Evolutionary conservation across 2,888 invertebrate species (phyloP).

Genomic region (Coecobrya sp.): DNA sequence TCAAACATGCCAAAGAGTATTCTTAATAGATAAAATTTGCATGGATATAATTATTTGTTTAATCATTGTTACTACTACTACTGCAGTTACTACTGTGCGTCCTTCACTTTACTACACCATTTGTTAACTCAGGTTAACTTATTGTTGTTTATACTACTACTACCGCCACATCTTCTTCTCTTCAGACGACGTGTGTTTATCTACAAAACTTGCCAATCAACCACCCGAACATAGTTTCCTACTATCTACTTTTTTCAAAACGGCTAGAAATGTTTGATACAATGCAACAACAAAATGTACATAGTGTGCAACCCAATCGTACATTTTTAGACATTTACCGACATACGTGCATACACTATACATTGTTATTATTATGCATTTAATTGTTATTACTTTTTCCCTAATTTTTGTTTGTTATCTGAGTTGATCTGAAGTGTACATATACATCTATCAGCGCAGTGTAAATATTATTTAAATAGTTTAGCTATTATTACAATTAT

Average conservation of each 20-base stretch:
- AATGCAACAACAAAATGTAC: slow-evolving; percentile 32
- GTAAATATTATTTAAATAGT: slow-evolving; percentile 20
- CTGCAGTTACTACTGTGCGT: slow-evolving; percentile 37
- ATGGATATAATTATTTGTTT: slow-evolving; percentile 17
- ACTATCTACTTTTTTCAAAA: slow-evolving; percentile 22
- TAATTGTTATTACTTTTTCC: slow-evolving; percentile 20
- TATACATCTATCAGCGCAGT: background rate
- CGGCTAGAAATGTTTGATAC: slow-evolving; percentile 33
- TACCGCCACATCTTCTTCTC: slow-evolving; percentile 29
- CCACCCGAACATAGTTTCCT: slow-evolving; percentile 4
- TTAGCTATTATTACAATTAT: background rate
- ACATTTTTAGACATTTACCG: background rate
- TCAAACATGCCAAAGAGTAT: slow-evolving; percentile 83
- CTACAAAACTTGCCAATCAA: slow-evolving; percentile 5
- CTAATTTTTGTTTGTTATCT: slow-evolving; percentile 18
- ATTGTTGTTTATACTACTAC: slow-evolving; percentile 46
- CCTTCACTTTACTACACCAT: slow-evolving; percentile 47
- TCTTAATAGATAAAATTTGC: slow-evolving; percentile 81
- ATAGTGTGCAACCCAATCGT: background rate
- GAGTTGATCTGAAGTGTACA: slow-evolving; percentile 27
- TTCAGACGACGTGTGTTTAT: slow-evolving; percentile 39
- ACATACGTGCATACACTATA: background rate
- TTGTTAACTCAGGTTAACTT: slow-evolving; percentile 29
- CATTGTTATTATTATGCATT: background rate
- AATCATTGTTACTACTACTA: slow-evolving; percentile 26